These are phyloP conservation scores for Diabrotica virgifera DNA, from an alignment of 1,140 invertebrate species.

Conservation along the genomic window DNA sequence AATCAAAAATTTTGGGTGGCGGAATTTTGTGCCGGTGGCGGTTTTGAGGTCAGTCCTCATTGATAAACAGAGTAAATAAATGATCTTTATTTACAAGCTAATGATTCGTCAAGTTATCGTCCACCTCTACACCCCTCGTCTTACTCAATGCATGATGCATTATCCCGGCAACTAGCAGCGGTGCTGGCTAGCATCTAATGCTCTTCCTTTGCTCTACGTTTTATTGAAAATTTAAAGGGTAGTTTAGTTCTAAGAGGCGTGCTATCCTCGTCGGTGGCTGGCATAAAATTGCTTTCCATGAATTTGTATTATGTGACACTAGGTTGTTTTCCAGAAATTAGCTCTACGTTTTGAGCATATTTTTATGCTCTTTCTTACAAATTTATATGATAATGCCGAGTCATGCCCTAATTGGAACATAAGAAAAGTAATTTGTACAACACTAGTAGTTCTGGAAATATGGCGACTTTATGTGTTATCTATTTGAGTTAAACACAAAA, in stretches of 20 bases:
- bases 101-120: too few species aligned
- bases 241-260: neutral
- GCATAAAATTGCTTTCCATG: neutral
- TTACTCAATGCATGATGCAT: constrained; percentile 13
- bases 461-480: too few species aligned
- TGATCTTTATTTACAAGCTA: too few species aligned
- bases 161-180: constrained; percentile 1
- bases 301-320: constrained; percentile 2
- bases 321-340: constrained; percentile 1
- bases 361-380: neutral
- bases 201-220: constrained; percentile 4
- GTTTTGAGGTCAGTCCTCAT: too few species aligned
- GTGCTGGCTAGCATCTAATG: neutral
- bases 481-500: too few species aligned
- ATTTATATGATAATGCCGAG: too few species aligned
- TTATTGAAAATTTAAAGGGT: constrained; percentile 17
- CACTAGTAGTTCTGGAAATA: too few species aligned
- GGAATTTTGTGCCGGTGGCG: too few species aligned
- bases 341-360: neutral
- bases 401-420: too few species aligned
- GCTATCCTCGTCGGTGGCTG: neutral
- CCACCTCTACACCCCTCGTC: neutral
- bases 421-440: too few species aligned
- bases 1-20: too few species aligned
- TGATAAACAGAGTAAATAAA: too few species aligned